phyloP scores from a whole-genome alignment of 2,797 vertebrate genomes.

The Enteromius anoplus region DNA sequence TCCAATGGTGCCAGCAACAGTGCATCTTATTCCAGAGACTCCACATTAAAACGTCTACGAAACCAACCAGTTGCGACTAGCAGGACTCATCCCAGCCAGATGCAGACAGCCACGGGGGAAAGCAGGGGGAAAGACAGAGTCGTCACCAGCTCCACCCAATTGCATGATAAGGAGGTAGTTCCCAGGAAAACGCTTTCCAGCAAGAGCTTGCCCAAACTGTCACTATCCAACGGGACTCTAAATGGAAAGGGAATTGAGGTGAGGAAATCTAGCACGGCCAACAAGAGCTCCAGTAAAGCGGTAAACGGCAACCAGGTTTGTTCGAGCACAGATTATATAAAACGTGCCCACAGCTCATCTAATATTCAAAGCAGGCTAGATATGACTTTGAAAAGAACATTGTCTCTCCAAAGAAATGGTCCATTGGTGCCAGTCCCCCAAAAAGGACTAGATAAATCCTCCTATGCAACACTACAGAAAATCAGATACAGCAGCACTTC shows the following conservation, averaged over 20 bases:
- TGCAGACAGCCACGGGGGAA: slow-evolving; percentile 61
- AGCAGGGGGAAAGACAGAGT: slow-evolving; percentile 73
- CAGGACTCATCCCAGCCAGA: slow-evolving; percentile 58
- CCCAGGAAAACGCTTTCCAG: slow-evolving; percentile 48
- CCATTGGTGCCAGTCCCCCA: slow-evolving; percentile 55
- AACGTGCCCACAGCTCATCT: slow-evolving; percentile 84
- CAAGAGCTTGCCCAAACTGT: slow-evolving; percentile 61
- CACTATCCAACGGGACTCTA: slow-evolving; percentile 75
- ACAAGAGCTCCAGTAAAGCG: slow-evolving; percentile 54
- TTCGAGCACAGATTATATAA: slow-evolving; percentile 67
- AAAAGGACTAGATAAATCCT: slow-evolving; percentile 71
- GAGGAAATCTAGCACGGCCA: slow-evolving; percentile 42
- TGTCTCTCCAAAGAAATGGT: slow-evolving; percentile 79
- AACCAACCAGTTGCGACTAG: slow-evolving; percentile 55
- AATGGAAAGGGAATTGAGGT: slow-evolving; percentile 57
- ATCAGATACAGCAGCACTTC: slow-evolving; percentile 80
- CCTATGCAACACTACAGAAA: slow-evolving; percentile 75
- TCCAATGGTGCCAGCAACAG: slow-evolving; percentile 51
- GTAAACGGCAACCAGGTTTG: slow-evolving; percentile 61
- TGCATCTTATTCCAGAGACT: slow-evolving; percentile 72
- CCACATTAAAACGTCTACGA: slow-evolving; percentile 65
- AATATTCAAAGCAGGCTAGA: slow-evolving; percentile 78
- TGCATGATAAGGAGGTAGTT: slow-evolving; percentile 59
- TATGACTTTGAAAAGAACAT: slow-evolving; percentile 71
- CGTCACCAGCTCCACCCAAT: slow-evolving; percentile 70